Conservation (phyloP, 2,113 vertebrate genomes). For the Leptocoma aspasia region DNA sequence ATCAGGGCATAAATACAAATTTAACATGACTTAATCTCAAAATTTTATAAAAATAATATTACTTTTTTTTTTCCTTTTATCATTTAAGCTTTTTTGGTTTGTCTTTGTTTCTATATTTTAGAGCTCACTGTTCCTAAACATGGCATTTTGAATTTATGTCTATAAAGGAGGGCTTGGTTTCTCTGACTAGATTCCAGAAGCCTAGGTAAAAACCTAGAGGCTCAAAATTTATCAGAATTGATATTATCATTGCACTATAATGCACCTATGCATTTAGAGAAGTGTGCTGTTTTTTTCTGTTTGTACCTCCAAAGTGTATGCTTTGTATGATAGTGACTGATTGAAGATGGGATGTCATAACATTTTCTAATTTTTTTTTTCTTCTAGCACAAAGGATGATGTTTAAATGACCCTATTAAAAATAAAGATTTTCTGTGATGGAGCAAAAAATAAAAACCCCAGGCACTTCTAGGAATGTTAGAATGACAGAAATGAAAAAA, state of each 20-base stretch:
- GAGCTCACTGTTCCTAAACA: not conserved
- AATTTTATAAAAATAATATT: not conserved
- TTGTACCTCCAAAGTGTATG: not conserved
- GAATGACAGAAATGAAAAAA: not conserved
- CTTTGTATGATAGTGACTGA: not conserved
- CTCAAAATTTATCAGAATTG: not conserved
- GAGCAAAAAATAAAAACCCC: not conserved
- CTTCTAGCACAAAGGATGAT: not conserved
- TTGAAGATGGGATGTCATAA: not conserved
- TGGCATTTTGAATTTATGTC: not conserved
- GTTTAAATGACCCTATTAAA: not conserved
- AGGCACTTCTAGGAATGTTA: not conserved
- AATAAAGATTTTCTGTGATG: not conserved
- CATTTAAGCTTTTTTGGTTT: accelerated
- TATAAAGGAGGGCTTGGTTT: not conserved
- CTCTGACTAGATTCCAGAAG: not conserved
- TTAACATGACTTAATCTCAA: not conserved
- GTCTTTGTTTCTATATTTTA: not conserved
- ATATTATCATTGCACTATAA: not conserved
- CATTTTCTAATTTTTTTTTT: not conserved
- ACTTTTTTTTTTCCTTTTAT: accelerated
- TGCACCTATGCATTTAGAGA: not conserved
- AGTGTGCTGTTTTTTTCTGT: not conserved
- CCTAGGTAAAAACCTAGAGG: not conserved
- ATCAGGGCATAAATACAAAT: not conserved